Base-by-base conservation (phyloP, 1,140 invertebrate species). In the Camponotus pennsylvanicus region DNA sequence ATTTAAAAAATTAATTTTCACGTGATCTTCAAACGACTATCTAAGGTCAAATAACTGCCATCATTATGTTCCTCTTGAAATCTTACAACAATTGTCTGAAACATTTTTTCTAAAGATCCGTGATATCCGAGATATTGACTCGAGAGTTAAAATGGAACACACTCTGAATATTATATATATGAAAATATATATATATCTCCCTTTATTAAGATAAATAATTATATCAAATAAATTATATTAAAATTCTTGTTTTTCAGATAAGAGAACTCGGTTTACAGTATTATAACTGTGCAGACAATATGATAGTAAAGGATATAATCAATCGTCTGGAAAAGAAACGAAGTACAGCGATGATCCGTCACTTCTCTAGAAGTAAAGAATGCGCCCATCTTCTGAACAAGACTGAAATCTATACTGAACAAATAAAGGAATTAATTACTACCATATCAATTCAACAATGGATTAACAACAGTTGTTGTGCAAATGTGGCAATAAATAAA, bases 231-330 rank as follows among this genome's bases (percentile, higher is more conserved):
- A 37, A 8, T 73, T 59, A 37, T 11, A 77, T 34, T 70, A 86
- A 59, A 9, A 6, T 73, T 61, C n/a, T 70, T 80, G 5, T 27
- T 55, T 94, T 96, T 73, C 90, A 97, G 97, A 90, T 97, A 6
- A 96, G 96, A 88, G 96, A 97, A 95, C 92, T 97, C 18, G 96
- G 96, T 42, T 94, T 97, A 86, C 96, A 97, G 84, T 97, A 97
- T 94, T 96, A 97, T 87, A 97, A 96, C 89, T 97, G 97, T 90
- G 95, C 94, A 8, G 95, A 95, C 45, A 95, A 95, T 90, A 87
- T 94, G 66, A 94, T 95, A 93, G 93, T 95, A 42, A 92, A 92
- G 6, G 93, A 95, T 73, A 90, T 96, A 55, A 61, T 94, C 0
- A 37, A 71, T 2, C 77, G 59, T 32, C 71, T 95, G 18, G 89